A percentile compares a stretch with the other conserved stretches of the same genome.
Conservation (phyloP, 2,888 invertebrate genomes). For the Barypeithes pellucidus region DNA sequence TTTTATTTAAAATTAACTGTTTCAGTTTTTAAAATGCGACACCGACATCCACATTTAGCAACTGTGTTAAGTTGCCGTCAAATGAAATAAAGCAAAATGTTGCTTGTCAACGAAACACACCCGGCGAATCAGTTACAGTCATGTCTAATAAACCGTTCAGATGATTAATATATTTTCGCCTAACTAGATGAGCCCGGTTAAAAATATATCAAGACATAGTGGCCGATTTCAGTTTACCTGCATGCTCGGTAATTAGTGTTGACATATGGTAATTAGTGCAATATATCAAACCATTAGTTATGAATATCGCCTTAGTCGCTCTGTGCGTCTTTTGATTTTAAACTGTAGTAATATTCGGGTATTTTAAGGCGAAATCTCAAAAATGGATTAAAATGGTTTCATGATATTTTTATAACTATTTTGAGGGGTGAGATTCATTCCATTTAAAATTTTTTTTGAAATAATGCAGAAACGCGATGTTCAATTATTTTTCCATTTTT, state of each 20-base stretch:
- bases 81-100: constrained; percentile 15
- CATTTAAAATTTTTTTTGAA: too few species aligned
- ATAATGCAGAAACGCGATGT: too few species aligned
- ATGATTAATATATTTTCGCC: constrained; percentile 14
- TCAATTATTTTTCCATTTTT: too few species aligned
- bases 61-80: neutral
- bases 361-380: too few species aligned
- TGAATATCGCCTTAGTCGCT: neutral
- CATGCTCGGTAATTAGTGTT: constrained; percentile 8
- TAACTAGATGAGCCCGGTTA: constrained; percentile 2
- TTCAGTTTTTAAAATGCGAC: neutral
- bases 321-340: too few species aligned
- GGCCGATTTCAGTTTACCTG: constrained; percentile 8
- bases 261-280: neutral
- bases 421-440: too few species aligned
- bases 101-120: constrained; percentile 6
- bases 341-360: too few species aligned
- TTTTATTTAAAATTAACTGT: neutral
- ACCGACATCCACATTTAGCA: neutral
- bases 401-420: too few species aligned
- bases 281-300: neutral
- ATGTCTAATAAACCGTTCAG: constrained; percentile 2
- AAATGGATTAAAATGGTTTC: too few species aligned
- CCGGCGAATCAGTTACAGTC: constrained; percentile 1
- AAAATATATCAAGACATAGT: neutral